Evolutionary conservation across 2,797 vertebrate species (phyloP).

Genomic region (Synaphobranchus kaupii): DNA sequence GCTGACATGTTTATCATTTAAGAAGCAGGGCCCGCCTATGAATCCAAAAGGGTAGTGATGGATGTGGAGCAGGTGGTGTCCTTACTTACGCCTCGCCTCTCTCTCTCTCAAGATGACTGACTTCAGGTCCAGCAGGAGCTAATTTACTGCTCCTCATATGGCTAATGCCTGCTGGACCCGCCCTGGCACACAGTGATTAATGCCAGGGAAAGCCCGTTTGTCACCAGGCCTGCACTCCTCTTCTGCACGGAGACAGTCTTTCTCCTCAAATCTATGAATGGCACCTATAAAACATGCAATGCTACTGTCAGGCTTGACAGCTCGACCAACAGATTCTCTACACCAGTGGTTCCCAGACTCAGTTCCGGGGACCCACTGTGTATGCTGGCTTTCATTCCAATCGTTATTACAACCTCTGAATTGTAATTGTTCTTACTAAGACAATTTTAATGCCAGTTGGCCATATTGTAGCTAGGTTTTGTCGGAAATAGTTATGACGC

Average conservation of each 20-base stretch:
- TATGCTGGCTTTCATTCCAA: no score
- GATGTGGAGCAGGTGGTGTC: constrained; percentile 4
- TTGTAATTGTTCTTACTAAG: no score
- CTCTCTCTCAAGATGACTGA: not conserved
- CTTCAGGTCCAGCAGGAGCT: not conserved
- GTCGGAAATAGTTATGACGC: no score
- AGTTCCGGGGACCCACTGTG: no score
- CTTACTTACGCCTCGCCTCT: not conserved
- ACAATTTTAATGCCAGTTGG: no score
- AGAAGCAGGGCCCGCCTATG: not conserved
- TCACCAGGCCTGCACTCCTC: not conserved
- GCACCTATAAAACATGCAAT: not conserved
- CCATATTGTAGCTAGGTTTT: no score
- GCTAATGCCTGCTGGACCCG: not conserved
- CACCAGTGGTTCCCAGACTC: not conserved
- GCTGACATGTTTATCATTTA: constrained; percentile 12
- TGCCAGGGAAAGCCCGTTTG: not conserved
- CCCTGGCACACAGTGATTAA: not conserved
- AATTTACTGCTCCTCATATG: not conserved
- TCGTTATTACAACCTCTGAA: no score
- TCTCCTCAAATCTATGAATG: not conserved
- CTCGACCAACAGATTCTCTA: not conserved
- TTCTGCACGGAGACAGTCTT: not conserved
- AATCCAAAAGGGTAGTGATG: not conserved
- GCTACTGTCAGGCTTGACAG: not conserved